phyloP scores from a whole-genome alignment of 2,888 invertebrate species.

The Acronicta psi region DNA sequence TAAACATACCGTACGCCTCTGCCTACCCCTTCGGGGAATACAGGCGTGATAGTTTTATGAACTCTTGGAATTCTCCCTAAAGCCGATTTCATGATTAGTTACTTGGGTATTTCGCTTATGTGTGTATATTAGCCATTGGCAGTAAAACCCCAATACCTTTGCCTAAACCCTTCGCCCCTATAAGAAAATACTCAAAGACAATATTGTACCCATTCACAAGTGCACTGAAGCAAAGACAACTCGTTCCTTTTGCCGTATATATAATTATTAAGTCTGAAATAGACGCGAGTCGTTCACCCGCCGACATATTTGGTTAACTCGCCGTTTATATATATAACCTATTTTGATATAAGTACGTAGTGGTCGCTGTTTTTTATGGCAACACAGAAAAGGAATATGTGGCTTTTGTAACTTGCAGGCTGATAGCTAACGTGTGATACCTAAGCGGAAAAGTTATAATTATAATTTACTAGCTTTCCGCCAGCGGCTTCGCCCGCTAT shows the following conservation, averaged over 20 bases:
- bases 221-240: slow-evolving; percentile 39
- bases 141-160: not conserved
- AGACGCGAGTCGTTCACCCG: slow-evolving; percentile 75
- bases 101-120: no score
- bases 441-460: no score
- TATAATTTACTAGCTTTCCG: no score
- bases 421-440: no score
- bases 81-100: no score
- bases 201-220: slow-evolving; percentile 50
- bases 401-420: no score
- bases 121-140: no score
- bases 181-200: slow-evolving; percentile 31
- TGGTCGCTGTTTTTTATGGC: slow-evolving; percentile 8
- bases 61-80: no score
- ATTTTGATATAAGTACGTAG: slow-evolving; percentile 43
- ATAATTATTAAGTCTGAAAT: slow-evolving; percentile 73
- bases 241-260: slow-evolving; percentile 64
- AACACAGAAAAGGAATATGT: slow-evolving; percentile 25
- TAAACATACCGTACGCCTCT: no score
- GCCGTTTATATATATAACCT: slow-evolving; percentile 55
- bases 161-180: not conserved
- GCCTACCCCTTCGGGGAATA: no score
- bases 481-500: no score
- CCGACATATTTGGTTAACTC: slow-evolving; percentile 71
- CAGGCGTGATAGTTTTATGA: no score